A percentile compares a stretch with the other conserved stretches of the same genome.
Conservation (phyloP, 1,140 invertebrate genomes). For the Sipha flava region DNA sequence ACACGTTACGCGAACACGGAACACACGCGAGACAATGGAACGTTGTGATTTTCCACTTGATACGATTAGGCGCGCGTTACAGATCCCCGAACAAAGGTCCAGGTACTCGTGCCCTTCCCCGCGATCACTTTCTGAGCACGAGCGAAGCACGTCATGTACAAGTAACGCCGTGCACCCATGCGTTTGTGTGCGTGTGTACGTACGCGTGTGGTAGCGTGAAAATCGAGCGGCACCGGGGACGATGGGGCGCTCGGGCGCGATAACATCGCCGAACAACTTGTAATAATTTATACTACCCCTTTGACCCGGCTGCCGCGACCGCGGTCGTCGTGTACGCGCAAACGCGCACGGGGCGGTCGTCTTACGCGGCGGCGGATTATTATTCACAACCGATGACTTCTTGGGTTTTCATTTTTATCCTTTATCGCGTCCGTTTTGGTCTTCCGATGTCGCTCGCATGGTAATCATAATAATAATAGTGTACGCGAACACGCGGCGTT, state of each 20-base stretch:
- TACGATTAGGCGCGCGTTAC: too few species aligned
- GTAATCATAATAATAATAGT: background rate
- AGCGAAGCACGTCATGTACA: too few species aligned
- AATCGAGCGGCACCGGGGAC: background rate
- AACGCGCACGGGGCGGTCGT: background rate
- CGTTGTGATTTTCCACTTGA: too few species aligned
- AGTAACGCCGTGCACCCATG: too few species aligned
- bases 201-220: too few species aligned
- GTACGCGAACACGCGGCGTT: background rate
- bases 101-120: too few species aligned
- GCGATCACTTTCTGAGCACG: too few species aligned
- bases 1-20: too few species aligned
- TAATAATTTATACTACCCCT: background rate
- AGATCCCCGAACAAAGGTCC: too few species aligned
- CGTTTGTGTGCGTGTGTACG: too few species aligned
- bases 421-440: background rate
- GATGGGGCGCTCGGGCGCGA: background rate
- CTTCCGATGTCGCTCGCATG: too few species aligned
- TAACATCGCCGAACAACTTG: background rate
- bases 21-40: too few species aligned
- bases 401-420: background rate
- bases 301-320: background rate
- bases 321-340: background rate
- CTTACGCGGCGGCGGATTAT: background rate
- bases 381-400: background rate